phyloP scores from a whole-genome alignment of 2,888 invertebrate genomes.

The Dendrolimus pini region DNA sequence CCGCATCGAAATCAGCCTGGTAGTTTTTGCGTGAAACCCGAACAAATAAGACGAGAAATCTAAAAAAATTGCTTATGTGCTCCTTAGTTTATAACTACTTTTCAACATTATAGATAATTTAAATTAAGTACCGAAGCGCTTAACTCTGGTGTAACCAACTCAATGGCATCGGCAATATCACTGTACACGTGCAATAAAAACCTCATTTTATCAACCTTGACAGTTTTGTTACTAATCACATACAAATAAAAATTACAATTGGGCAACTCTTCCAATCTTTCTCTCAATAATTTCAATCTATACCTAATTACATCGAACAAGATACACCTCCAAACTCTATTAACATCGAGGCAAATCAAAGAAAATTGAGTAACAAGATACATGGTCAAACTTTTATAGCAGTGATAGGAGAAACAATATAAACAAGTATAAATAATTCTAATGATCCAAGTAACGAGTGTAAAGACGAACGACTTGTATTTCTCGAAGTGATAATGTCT shows the following conservation, averaged over 20 bases:
- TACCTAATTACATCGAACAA: conserved; percentile 46
- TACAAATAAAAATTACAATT: conserved; percentile 45
- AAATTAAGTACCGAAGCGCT: conserved; percentile 45
- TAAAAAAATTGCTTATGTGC: no score
- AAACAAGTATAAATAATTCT: conserved; percentile 34
- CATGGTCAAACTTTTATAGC: conserved; percentile 24
- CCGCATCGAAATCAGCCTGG: no score
- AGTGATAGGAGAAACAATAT: conserved; percentile 32
- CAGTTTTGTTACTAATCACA: conserved; percentile 38
- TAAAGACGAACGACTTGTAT: conserved; percentile 26
- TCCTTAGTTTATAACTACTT: no score
- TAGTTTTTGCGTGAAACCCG: no score
- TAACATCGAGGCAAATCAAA: conserved; percentile 47
- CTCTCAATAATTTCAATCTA: conserved; percentile 42
- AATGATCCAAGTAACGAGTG: conserved; percentile 31
- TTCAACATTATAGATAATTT: neutral
- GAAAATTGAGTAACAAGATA: conserved; percentile 41
- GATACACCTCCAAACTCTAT: conserved; percentile 53
- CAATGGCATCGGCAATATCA: conserved; percentile 46
- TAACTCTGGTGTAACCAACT: conserved; percentile 47
- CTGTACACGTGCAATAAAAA: conserved; percentile 46
- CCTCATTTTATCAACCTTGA: conserved; percentile 43
- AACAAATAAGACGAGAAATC: no score
- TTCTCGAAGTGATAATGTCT: conserved; percentile 27
- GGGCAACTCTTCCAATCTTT: conserved; percentile 42